A percentile compares a stretch with the other conserved stretches of the same genome.
phyloP scores from a whole-genome alignment of 2,113 vertebrate species.

The Taurulus bubalis region DNA sequence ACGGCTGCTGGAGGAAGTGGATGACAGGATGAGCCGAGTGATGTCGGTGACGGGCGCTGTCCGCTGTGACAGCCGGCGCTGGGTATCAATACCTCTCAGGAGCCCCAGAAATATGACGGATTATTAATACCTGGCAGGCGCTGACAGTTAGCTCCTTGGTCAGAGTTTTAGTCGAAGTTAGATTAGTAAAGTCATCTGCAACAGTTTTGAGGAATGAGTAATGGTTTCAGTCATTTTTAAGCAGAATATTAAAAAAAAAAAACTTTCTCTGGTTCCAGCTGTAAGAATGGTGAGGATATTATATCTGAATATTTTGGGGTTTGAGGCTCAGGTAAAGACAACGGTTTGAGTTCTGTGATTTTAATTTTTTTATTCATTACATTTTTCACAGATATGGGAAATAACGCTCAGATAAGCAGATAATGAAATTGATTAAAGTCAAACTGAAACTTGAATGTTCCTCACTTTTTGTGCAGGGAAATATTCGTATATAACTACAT shows the following conservation, averaged over 20 bases:
- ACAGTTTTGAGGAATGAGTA: background rate
- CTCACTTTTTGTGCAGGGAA: background rate
- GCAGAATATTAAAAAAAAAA: background rate
- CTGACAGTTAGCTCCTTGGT: background rate
- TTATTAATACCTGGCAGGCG: background rate
- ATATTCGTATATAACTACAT: too few relatives aligned
- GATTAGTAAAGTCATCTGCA: background rate
- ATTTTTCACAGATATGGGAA: background rate
- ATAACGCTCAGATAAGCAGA: background rate
- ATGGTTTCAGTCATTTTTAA: background rate
- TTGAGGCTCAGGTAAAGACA: background rate
- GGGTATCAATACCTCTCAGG: background rate
- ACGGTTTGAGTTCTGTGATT: background rate
- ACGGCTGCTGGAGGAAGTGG: conserved; percentile 55
- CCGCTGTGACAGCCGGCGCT: conserved; percentile 26
- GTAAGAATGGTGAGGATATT: background rate
- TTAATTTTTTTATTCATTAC: background rate
- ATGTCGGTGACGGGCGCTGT: conserved; percentile 75
- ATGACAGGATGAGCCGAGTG: conserved; percentile 47
- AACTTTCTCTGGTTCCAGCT: too few relatives aligned
- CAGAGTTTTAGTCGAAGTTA: background rate
- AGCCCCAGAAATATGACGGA: background rate
- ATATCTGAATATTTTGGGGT: background rate
- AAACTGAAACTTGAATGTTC: background rate
- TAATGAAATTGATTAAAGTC: background rate